Base-by-base conservation (phyloP, 1,140 invertebrate genomes). In the Acarapis woodi region DNA sequence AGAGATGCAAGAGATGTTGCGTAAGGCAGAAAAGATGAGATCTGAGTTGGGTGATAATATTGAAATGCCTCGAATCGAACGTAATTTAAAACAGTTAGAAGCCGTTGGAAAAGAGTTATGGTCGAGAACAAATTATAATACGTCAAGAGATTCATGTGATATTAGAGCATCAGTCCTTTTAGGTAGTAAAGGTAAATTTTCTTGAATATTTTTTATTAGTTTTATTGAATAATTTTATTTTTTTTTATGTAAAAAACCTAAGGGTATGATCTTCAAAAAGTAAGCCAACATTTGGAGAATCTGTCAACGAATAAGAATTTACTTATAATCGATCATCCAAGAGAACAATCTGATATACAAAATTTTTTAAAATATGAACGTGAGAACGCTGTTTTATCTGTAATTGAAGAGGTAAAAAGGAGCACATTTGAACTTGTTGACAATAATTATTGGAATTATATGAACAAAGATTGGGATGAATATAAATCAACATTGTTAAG, bases 151-250 rank as follows among this genome's bases (percentile, higher is more conserved):
- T 38, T 66, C 71, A 19, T 75, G 77, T 46, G 79, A 87, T 58
- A 73, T 80, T 44, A 78, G 87, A 62, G 83, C 82, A 12, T 76
- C 87, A 47, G 65, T 90, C n/a, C 56, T 94, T 23, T 60, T 94
- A 37, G 83, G 82, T 9, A 75, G 78, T 0, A 73, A 76, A 60
- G n/a, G n/a, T n/a, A n/a, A n/a, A n/a, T n/a, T n/a, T n/a, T n/a
- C n/a, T n/a, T n/a, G n/a, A n/a, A n/a, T n/a, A n/a, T n/a, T n/a
- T n/a, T n/a, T n/a, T n/a, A n/a, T n/a, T n/a, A n/a, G n/a, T n/a
- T n/a, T n/a, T n/a, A n/a, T n/a, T n/a, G n/a, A n/a, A n/a, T n/a
- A n/a, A n/a, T n/a, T n/a, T n/a, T n/a, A n/a, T n/a, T n/a, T n/a
- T n/a, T n/a, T n/a, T n/a, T n/a, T n/a, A n/a, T n/a, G n/a, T n/a